Base-by-base conservation (phyloP, 2,113 vertebrate species). In the Oreotrochilus melanogaster region DNA sequence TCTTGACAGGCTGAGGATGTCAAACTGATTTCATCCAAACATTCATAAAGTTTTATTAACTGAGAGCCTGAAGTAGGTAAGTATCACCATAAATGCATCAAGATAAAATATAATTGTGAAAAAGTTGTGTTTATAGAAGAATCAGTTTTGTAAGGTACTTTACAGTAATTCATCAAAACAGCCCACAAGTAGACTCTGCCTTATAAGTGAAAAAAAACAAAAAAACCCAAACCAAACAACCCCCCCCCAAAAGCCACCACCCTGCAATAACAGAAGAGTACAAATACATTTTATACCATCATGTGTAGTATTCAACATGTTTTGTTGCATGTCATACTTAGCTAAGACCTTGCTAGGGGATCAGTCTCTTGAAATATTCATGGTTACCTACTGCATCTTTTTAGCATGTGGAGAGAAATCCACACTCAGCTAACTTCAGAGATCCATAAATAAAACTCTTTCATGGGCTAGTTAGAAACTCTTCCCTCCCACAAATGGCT, bases 171-270 rank as follows among this genome's bases (percentile, higher is more conserved):
- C 10, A 30, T 65, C 74, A 64, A 30, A 37, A 50, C 65, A 80
- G 86, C 39, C 39, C 39, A 39, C 39, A 65, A 72, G 31, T 43
- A 27, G 15, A 11, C 7, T 39, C 18, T 31, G 3, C 2, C 11
- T 39, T 3, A 9, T 8, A 54, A 43, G 5, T 23, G 3, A 1
- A 54, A 66, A 21, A 0, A 1, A 39, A 39, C 11, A 10, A 39
- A 39, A 39, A 39, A 39, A 39, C 11, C 39, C 39, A 39, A 39
- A 39, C 39, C 39, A 39, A 39, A 13, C 35, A 37, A 37, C 8
- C 35, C 39, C 39, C 39, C 39, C 39, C 39, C 39, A 39, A 39
- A 39, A 12, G 39, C 39, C 39, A 39, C 39, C 39, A 39, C 39
- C 6, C 27, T 75, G 14, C 27, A 75, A 6, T 42, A 18, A 42